Evolutionary conservation across 2,888 invertebrate genomes (phyloP).

Genomic region (Acleris cristana): DNA sequence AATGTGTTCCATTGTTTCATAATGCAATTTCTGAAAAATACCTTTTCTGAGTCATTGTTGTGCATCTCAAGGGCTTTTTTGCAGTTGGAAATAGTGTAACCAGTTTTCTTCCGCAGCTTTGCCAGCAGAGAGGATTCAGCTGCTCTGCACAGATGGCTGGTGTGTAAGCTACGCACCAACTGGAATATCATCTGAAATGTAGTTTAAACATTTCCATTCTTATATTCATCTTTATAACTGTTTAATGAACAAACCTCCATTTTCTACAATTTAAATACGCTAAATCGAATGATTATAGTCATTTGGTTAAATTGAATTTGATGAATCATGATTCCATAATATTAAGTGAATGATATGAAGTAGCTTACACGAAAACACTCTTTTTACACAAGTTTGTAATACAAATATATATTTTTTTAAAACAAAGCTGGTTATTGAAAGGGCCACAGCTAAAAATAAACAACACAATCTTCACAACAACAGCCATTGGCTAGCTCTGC

Average conservation of each 20-base stretch:
- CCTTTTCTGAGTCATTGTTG: constrained; percentile 93
- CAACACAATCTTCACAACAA: constrained; percentile 12
- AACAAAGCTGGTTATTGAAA: too few species aligned
- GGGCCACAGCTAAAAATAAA: constrained; percentile 1
- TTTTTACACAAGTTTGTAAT: not conserved
- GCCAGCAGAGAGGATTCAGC: constrained; percentile 90
- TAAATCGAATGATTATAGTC: not conserved
- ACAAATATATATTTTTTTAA: not conserved
- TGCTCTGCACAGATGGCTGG: constrained; percentile 80
- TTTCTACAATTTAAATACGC: not conserved
- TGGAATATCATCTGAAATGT: constrained; percentile 84
- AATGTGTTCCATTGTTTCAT: not conserved
- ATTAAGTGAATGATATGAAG: not conserved
- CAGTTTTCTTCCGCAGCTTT: constrained; percentile 95
- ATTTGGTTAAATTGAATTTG: too few species aligned
- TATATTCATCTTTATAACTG: too few species aligned
- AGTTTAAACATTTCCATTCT: constrained; percentile 26
- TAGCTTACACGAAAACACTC: not conserved
- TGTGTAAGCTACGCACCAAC: constrained; percentile 84
- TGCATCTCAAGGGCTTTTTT: constrained; percentile 96
- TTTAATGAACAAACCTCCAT: too few species aligned
- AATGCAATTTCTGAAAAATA: constrained; percentile 61
- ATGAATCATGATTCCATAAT: not conserved
- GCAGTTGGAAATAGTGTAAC: constrained; percentile 97
- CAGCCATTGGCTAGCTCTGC: constrained; percentile 25